A percentile compares a stretch with the other conserved stretches of the same genome.
These are phyloP conservation scores for Isichthys henryi DNA, from an alignment of 2,113 vertebrate genomes.

Conservation along the genomic window DNA sequence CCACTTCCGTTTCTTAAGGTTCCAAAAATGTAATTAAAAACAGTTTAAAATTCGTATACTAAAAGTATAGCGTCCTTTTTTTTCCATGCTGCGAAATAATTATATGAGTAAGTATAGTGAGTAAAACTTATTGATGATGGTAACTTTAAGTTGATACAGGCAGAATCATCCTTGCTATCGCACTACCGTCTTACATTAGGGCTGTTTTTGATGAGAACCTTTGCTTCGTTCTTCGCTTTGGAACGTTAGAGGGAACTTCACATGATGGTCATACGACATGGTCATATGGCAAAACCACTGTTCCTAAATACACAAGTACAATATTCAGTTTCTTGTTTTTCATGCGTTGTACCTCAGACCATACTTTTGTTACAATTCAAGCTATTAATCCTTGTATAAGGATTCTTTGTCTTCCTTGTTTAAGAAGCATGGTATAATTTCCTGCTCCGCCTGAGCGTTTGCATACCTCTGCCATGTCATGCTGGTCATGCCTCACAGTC, in stretches of 20 bases:
- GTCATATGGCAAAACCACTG: background rate
- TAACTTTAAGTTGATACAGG: background rate
- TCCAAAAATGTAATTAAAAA: background rate
- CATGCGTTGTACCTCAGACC: background rate
- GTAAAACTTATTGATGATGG: background rate
- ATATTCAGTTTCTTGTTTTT: background rate
- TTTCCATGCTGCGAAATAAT: background rate
- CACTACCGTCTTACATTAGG: background rate
- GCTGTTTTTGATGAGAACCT: background rate
- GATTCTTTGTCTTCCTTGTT: background rate
- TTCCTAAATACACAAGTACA: background rate
- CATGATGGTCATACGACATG: background rate
- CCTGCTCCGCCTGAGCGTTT: background rate
- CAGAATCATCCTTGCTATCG: background rate
- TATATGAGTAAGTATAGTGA: background rate
- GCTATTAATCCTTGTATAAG: background rate
- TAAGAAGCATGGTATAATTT: background rate
- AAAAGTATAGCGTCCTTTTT: background rate
- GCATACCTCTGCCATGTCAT: background rate
- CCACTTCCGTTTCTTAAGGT: constrained; percentile 2
- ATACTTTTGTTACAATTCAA: background rate
- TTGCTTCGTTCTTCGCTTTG: background rate
- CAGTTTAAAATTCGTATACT: background rate
- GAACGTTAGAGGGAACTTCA: background rate
- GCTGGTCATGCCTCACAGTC: background rate